Conservation (phyloP, 2,797 vertebrate genomes). For the Platalea minor region DNA sequence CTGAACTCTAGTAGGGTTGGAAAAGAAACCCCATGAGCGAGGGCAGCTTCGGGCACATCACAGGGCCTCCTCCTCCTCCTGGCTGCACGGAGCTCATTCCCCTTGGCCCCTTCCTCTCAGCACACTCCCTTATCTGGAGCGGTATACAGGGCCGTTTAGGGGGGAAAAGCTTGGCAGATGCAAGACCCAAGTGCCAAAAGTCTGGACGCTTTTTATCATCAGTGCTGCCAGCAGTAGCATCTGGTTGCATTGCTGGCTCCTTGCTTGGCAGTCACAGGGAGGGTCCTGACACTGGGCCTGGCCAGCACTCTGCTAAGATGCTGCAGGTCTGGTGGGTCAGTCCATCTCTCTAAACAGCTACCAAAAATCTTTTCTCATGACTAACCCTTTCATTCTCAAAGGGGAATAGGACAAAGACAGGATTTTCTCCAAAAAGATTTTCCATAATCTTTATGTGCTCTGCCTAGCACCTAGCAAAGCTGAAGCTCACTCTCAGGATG, state of each 20-base stretch:
- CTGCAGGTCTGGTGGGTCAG: background rate
- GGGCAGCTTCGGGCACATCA: rapidly evolving
- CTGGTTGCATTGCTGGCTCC: constrained; percentile 28
- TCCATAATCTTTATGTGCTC: background rate
- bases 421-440: background rate
- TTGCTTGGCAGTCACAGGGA: background rate
- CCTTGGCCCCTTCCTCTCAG: background rate
- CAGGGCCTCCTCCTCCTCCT: background rate
- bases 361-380: background rate
- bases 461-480: background rate
- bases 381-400: background rate
- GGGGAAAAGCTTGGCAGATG: constrained; percentile 46
- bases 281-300: background rate
- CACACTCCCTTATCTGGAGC: background rate
- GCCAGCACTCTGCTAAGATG: background rate
- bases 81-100: background rate
- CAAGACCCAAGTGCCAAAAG: constrained; percentile 43
- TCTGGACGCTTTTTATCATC: constrained; percentile 8
- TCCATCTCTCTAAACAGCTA: background rate
- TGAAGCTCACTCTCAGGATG: background rate
- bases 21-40: background rate
- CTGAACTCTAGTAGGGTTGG: background rate
- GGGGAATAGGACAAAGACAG: background rate
- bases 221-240: constrained; percentile 51
- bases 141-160: background rate